Percentiles rank a stretch among this genome's conserved stretches.
Conservation (phyloP, 2,888 invertebrate species). For the Leucophenga maculata region DNA sequence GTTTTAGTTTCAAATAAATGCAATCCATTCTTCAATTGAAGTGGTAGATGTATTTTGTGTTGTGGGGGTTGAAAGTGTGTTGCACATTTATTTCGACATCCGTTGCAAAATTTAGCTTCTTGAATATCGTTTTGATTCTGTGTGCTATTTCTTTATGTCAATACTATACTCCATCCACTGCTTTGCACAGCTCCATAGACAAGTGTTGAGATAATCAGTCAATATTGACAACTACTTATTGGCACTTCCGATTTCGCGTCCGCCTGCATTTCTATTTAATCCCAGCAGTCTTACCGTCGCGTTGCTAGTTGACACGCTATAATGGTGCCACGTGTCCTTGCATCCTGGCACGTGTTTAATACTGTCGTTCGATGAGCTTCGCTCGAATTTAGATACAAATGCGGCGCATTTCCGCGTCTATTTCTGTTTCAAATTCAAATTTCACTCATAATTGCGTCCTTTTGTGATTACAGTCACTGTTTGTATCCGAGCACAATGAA, state of each 20-base stretch:
- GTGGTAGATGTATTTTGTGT: background rate
- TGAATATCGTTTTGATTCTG: conserved; percentile 2
- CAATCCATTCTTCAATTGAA: conserved; percentile 28
- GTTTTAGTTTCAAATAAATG: conserved; percentile 50
- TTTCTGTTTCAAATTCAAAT: conserved; percentile 55
- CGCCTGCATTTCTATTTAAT: conserved; percentile 33
- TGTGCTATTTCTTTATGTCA: background rate
- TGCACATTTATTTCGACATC: conserved; percentile 61
- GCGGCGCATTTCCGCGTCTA: conserved; percentile 21
- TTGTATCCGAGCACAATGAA: too few relatives aligned
- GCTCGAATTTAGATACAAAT: background rate
- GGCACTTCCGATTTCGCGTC: conserved; percentile 61
- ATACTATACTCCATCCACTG: conserved; percentile 10
- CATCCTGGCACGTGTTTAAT: conserved; percentile 41
- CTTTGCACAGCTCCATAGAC: background rate
- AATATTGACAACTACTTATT: conserved; percentile 71
- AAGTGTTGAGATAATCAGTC: conserved; percentile 67
- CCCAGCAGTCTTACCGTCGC: conserved; percentile 40
- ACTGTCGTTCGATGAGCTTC: background rate
- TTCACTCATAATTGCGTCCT: conserved; percentile 57
- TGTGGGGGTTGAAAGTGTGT: background rate
- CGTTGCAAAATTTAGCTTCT: conserved; percentile 35
- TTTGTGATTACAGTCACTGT: background rate
- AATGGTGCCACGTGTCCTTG: conserved; percentile 45
- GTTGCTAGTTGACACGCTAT: conserved; percentile 37